Evolutionary conservation across 1,140 invertebrate species (phyloP), one percentile per base, ranked within the genome.

Genomic region (Campoletis sonorensis): DNA sequence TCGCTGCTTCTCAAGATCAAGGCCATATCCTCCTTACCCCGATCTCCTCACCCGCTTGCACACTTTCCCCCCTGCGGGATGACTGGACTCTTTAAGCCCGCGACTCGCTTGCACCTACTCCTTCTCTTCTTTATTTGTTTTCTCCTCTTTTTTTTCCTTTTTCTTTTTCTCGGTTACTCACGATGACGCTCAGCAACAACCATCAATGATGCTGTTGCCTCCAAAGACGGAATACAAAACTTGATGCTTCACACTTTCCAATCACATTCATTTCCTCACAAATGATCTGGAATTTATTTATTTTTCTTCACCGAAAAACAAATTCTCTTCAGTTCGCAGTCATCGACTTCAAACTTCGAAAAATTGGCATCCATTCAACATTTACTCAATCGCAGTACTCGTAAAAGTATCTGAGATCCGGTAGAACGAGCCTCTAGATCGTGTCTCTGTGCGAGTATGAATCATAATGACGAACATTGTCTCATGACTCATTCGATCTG

Each of bases 1-100:
- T 85, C 82, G 54, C 84, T 83, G 75, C 73, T 84, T 86, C 86
- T 88, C 90, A 91, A 91, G 90, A 91, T 91, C 90, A 91, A 91
- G 90, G 90, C 88, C 90, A 90, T 49, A 64, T 64, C 61, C 76
- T 61, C 27, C 77, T 49, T 68, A 8, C 23, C 79, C 27, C 27
- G 26, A 58, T 13, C 30, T 18, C 27, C 30, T 61, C 40, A 11
- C 27, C 51, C 70, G 68, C 71, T 54, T 72, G 49, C 78, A 64
- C 54, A 79, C 79, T 70, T 79, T 77, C 67, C 79, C 71, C 49
- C 54, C 78, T 16, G 76, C 83, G 89, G 87, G 90, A 92, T 92
- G 91, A 91, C 90, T 91, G 87, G 90, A 89, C 89, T 90, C 86
- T 90, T 91, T 90, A 45, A 78, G 72, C 61, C 61, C 30, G 13